These are phyloP conservation scores for Morpho helenor DNA, from an alignment of 2,888 invertebrate genomes.

Conservation along the genomic window DNA sequence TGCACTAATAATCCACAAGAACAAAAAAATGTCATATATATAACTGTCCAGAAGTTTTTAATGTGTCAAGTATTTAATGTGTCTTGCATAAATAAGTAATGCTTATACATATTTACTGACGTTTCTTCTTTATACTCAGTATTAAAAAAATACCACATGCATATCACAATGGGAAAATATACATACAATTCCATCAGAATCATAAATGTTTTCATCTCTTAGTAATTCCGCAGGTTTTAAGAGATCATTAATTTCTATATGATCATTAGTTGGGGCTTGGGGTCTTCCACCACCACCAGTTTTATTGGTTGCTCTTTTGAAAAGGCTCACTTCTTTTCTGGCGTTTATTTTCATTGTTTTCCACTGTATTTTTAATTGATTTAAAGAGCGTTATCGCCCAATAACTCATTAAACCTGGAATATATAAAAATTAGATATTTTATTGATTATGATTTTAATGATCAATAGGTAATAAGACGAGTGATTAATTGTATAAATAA, in stretches of 20 bases:
- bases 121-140: too few relatives aligned
- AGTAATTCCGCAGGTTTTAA: background rate
- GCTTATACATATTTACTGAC: too few relatives aligned
- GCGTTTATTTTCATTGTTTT: background rate
- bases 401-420: background rate
- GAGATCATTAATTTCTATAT: background rate
- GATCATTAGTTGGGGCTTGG: background rate
- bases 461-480: background rate
- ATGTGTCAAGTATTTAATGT: too few relatives aligned
- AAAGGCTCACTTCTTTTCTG: background rate
- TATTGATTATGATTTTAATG: background rate
- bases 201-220: background rate
- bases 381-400: background rate
- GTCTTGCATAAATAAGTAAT: too few relatives aligned
- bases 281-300: background rate
- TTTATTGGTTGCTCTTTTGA: background rate
- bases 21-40: too few relatives aligned
- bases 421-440: too few relatives aligned
- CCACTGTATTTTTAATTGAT: background rate
- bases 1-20: too few relatives aligned
- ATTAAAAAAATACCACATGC: background rate
- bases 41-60: too few relatives aligned
- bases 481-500: background rate
- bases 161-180: background rate
- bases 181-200: background rate